Base-by-base conservation (phyloP, 2,113 vertebrate species). In the Spermophilus dauricus region DNA sequence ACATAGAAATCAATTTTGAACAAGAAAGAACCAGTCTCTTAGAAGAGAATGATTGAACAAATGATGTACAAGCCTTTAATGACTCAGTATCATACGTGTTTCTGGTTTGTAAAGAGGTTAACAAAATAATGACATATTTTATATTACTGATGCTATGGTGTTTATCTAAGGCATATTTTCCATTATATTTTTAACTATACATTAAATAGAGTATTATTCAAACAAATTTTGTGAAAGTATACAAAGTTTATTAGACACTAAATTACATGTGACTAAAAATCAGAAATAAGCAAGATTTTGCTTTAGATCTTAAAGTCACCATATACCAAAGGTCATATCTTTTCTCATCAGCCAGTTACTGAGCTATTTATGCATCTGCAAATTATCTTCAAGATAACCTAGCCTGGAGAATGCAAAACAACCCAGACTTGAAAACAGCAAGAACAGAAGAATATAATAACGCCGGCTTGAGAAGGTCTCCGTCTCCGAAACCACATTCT, bases 231-330 rank as follows among this genome's bases (percentile, higher is more conserved):
- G 17, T 77, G 53, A 80, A 78, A 61, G 37, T 51, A 83, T 51
- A 30, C 48, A 4, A 92, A 63, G 42, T 82, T 92, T 86, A 80
- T 14, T 72, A 76, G 13, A 90, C 26, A 51, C 18, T 82, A 75
- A 89, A 73, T 77, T 69, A 42, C 32, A 17, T 8, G n/a, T 18
- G 70, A 53, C 72, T 85, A 85, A 85, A 92, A 86, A 67, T n/a
- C 13, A 90, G 70, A 70, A 67, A 89, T 92, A 75, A 70, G 13
- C 1, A 90, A 86, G 30, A 65, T 86, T 85, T 56, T 34, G 37
- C 61, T 89, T 89, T 92, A 89, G 48, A 39, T 86, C 34, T 63
- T 89, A 82, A 95, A 76, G 32, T 83, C 42, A 58, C 4, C 45
- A 16, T 37, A 51, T 72, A 58, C 39, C 34, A 84, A 37, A 88